phyloP scores from a whole-genome alignment of 1,140 invertebrate species.

The Alviniconcha marisindica region DNA sequence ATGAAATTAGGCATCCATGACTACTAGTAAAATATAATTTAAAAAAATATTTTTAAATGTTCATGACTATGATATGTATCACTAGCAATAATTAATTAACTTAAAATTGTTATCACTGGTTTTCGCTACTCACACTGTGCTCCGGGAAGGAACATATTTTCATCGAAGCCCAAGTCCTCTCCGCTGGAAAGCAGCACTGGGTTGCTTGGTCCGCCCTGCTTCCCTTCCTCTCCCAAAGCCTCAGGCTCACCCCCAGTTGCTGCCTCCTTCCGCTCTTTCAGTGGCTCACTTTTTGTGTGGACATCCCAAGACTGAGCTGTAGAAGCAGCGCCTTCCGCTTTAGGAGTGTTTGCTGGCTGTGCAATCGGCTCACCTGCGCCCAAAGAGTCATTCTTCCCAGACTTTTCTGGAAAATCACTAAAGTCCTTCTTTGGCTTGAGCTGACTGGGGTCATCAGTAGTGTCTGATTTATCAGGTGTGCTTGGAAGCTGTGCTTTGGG shows the following conservation, averaged over 20 bases:
- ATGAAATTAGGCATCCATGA: too few species aligned
- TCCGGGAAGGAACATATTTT: conserved; percentile 52
- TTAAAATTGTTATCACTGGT: too few species aligned
- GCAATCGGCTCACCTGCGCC: too few species aligned
- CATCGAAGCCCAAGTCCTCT: conserved; percentile 47
- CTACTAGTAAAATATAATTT: too few species aligned
- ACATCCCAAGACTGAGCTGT: not conserved
- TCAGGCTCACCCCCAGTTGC: not conserved
- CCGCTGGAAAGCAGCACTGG: conserved; percentile 11
- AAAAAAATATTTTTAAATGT: too few species aligned
- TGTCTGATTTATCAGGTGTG: too few species aligned
- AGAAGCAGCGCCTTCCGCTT: not conserved
- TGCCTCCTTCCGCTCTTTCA: not conserved
- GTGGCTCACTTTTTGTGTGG: not conserved
- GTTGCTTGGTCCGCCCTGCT: not conserved
- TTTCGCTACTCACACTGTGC: conserved; percentile 47
- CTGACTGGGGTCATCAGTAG: too few species aligned
- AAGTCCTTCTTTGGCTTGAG: too few species aligned
- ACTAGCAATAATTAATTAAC: too few species aligned
- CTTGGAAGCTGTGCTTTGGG: conserved; percentile 2
- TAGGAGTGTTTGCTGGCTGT: not conserved
- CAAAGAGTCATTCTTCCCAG: too few species aligned
- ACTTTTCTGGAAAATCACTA: too few species aligned
- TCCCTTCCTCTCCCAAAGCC: not conserved
- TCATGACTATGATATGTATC: too few species aligned